Base-by-base conservation (phyloP, 2,888 invertebrate genomes). In the Palloptera scutellata region DNA sequence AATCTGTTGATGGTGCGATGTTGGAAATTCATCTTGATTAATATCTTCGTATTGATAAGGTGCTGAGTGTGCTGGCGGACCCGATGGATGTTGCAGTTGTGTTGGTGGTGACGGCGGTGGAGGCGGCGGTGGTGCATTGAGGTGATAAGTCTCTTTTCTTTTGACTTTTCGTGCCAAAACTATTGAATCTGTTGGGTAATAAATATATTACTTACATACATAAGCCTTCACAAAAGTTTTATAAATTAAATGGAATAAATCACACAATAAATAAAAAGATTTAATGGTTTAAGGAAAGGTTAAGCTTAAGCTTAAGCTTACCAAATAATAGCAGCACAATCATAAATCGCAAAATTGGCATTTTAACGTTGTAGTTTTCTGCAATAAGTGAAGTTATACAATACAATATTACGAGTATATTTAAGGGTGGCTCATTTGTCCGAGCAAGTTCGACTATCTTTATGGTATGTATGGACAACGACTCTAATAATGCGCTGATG, bases 21-120 rank as follows among this genome's bases (percentile, higher is more conserved):
- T 11, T 48, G 60, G 64, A 30, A 75, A 81, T 30, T 81, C 79
- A 43, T 80, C 79, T 12, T 76, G 77, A 66, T 76, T 76, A 8
- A 81, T 71, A 40, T 75, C 67, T 69, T 82, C 81, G 15, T 78
- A 80, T 30, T 70, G 66, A 70, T 77, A 82, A 0, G 81, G 79
- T 13, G 53, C n/a, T 1, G 54, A 53, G 19, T 64, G 70, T 12
- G 69, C 55, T 1, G 54, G 17, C 10, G 48, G 64, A 1, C 52
- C 13, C 13, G 63, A 40, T 45, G 57, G 59, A 43, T 45, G 43
- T 10, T 61, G 65, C 15, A 12, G 51, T 15, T 55, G 67, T 19
- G 60, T 43, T 40, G 62, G 67, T 43, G 52, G 15, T n/a, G 61
- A 20, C 65, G 51, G n/a, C 13, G 61, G 43, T 30, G 66, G 19